Percentiles rank a stretch among this genome's conserved stretches.
phyloP scores from a whole-genome alignment of 2,113 vertebrate genomes.

The Silurus glanis region DNA sequence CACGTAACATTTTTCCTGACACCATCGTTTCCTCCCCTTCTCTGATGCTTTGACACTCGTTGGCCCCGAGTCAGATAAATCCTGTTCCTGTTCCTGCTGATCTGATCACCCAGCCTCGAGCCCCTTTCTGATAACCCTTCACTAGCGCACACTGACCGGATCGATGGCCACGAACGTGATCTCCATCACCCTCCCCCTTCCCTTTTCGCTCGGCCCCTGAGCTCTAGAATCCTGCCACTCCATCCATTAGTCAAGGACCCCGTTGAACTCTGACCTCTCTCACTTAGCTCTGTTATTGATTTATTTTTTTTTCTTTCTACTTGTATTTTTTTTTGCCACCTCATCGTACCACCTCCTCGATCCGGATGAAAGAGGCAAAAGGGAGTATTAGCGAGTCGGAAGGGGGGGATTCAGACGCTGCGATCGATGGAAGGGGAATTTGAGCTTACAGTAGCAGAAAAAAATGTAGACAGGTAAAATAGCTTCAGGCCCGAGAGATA shows the following conservation, averaged over 20 bases:
- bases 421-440: constrained; percentile 81
- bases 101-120: constrained; percentile 54
- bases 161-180: constrained; percentile 87
- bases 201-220: constrained; percentile 69
- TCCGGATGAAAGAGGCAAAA: constrained; percentile 79
- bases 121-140: constrained; percentile 51
- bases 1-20: constrained; percentile 29
- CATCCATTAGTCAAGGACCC: constrained; percentile 88
- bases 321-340: constrained; percentile 55
- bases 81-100: constrained; percentile 46
- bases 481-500: constrained; percentile 70
- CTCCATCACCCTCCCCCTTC: constrained; percentile 81
- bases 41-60: constrained; percentile 47
- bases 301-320: constrained; percentile 74
- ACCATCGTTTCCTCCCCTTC: constrained; percentile 34
- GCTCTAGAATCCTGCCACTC: constrained; percentile 78
- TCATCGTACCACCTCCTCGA: constrained; percentile 71
- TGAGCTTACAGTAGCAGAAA: constrained; percentile 72
- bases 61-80: constrained; percentile 53
- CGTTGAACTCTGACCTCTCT: constrained; percentile 83
- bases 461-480: constrained; percentile 65
- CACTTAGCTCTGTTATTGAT: constrained; percentile 83
- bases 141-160: constrained; percentile 61
- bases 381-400: constrained; percentile 75
- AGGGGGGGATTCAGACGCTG: constrained; percentile 68